phyloP scores from a whole-genome alignment of 2,797 vertebrate species.

The Urosaurus nigricauda region DNA sequence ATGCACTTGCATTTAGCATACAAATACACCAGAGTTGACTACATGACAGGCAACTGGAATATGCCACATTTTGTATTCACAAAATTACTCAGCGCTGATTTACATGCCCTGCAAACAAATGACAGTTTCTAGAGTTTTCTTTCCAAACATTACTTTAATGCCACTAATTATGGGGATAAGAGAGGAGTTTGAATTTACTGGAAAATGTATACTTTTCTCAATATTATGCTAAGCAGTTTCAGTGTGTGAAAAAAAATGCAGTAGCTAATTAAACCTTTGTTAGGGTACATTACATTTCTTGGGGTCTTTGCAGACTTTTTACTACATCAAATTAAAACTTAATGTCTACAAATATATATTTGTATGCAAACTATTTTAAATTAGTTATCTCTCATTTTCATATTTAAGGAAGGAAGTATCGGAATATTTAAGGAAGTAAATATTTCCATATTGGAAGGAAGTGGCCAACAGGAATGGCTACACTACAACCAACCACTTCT shows the following conservation, averaged over 20 bases:
- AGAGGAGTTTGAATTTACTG: background rate
- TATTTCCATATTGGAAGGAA: background rate
- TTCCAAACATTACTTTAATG: conserved; percentile 20
- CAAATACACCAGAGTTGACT: background rate
- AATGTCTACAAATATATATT: background rate
- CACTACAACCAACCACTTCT: background rate
- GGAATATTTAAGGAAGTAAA: no score
- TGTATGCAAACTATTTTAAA: background rate
- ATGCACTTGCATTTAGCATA: conserved; percentile 12
- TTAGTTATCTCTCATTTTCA: background rate
- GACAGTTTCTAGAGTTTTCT: background rate
- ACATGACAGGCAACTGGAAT: conserved; percentile 22
- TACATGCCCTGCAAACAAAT: conserved; percentile 12
- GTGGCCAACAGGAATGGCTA: no score
- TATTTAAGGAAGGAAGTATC: background rate
- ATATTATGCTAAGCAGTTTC: background rate
- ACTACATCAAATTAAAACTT: background rate
- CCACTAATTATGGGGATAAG: conserved; percentile 20
- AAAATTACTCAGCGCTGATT: background rate
- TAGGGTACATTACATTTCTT: background rate
- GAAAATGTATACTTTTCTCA: background rate
- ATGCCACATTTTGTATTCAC: conserved; percentile 12
- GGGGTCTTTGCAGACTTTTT: background rate
- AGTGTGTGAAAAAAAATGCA: background rate
- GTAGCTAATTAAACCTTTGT: background rate